These are phyloP conservation scores for Isurus oxyrinchus DNA, from an alignment of 2,113 vertebrate species.

Conservation along the genomic window DNA sequence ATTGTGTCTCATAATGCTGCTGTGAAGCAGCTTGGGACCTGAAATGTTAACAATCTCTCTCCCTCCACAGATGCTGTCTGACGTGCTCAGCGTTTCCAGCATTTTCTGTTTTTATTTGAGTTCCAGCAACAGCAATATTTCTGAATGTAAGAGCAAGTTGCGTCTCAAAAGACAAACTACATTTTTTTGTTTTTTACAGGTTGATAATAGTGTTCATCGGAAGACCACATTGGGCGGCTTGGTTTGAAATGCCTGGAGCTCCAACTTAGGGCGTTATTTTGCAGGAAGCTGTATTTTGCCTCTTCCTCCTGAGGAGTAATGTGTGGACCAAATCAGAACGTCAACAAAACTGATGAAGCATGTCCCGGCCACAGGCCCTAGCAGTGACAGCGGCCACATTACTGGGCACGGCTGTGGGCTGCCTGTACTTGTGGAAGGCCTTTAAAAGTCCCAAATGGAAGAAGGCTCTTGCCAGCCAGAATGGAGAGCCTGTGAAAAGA, in stretches of 20 bases:
- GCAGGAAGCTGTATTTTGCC: slow-evolving; percentile 25
- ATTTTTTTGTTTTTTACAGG: not conserved
- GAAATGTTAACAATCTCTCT: not conserved
- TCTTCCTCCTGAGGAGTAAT: not conserved
- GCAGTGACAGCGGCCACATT: slow-evolving; percentile 68
- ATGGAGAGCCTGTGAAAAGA: not conserved
- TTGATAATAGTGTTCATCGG: not conserved
- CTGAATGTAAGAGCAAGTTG: no score
- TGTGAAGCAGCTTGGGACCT: not conserved
- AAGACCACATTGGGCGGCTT: not conserved
- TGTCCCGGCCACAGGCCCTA: slow-evolving; percentile 69
- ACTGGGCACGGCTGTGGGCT: slow-evolving; percentile 70
- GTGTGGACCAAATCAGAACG: not conserved
- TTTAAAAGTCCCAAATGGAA: slow-evolving; percentile 52
- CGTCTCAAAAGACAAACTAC: not conserved
- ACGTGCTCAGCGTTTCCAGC: no score
- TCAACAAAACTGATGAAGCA: slow-evolving; percentile 43
- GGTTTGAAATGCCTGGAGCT: not conserved
- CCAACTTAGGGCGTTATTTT: slow-evolving; percentile 37
- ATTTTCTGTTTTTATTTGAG: not conserved
- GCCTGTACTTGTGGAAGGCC: slow-evolving; percentile 74
- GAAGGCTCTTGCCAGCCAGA: not conserved
- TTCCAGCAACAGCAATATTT: not conserved
- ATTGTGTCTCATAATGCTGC: no score
- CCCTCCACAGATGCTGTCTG: not conserved